These are phyloP conservation scores for Argyra leucocephala DNA, from an alignment of 2,888 invertebrate genomes.

Conservation along the genomic window DNA sequence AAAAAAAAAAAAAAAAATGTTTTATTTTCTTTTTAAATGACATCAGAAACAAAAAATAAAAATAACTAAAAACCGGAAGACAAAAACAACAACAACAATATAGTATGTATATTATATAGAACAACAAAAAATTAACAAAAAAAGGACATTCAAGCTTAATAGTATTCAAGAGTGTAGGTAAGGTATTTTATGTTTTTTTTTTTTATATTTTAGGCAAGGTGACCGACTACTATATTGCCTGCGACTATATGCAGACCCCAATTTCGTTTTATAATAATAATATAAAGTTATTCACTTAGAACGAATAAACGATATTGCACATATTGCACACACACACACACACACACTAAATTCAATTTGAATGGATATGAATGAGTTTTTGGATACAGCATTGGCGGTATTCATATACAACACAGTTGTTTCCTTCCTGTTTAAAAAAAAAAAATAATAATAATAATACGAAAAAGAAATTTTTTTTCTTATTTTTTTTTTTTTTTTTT, in stretches of 20 bases:
- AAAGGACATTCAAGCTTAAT: slow-evolving; percentile 1
- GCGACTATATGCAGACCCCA: too few relatives aligned
- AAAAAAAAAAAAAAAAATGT: background rate
- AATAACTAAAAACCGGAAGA: background rate
- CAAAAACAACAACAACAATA: too few relatives aligned
- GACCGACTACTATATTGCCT: too few relatives aligned
- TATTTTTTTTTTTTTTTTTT: background rate
- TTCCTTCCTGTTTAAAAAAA: background rate
- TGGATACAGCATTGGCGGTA: too few relatives aligned
- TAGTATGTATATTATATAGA: too few relatives aligned
- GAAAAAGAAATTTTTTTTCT: background rate
- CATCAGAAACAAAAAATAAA: background rate
- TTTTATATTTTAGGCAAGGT: too few relatives aligned
- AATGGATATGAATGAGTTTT: too few relatives aligned
- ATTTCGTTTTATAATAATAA: too few relatives aligned
- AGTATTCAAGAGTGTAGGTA: background rate
- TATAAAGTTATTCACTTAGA: background rate
- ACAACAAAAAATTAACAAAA: background rate
- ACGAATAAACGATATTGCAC: background rate
- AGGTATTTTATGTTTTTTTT: too few relatives aligned
- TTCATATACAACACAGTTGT: background rate
- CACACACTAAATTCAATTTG: too few relatives aligned
- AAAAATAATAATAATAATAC: background rate
- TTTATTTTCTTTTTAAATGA: background rate
- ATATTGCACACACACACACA: background rate